Evolutionary conservation across 2,888 invertebrate genomes (phyloP), one percentile per base, ranked within the genome.

Genomic region (Leptarthrus brevirostris): DNA sequence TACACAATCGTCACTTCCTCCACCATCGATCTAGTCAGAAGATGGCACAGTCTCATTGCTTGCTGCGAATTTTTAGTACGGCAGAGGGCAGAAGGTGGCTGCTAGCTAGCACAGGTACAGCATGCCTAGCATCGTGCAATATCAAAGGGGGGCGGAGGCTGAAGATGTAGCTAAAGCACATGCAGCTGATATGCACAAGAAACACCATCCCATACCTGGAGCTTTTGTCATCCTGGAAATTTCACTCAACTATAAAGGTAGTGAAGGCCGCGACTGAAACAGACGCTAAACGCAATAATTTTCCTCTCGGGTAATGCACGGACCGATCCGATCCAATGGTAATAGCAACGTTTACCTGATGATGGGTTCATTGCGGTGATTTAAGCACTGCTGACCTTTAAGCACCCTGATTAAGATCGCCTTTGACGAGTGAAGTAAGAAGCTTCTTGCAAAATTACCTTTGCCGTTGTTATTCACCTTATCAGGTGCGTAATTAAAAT

Each of bases 1-100:
- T 72, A 72, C 72, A 72, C 72, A 72, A 72, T 72, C 72, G 72
- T 40, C 69, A 71, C 70, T 54, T 71, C 54, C 70, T 71, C 54
- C 70, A 54, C 53, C 53, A 53, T 64, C 64, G 44, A 47, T 64
- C 64, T 64, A 64, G 64, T 64, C 64, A 40, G 44, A 12, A 69
- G 34, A 69, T 18, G 69, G 30, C 22, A 30, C 26, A 47, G 69
- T 52, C 4, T 36, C 54, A 14, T 24, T 14, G 56, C 56, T 64
- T 40, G 12, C 8, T n/a, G 40, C 40, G 40, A n/a, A 40, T 40
- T 40, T 40, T 40, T 40, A 40, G 40, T 40, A 40, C 40, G 40
- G 14, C 64, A 69, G 69, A 69, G 69, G 69, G 69, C 69, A 69
- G 26, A 66, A 66, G 64, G 64, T 34, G 52, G 30, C 69, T 69